A percentile compares a stretch with the other conserved stretches of the same genome.
Evolutionary conservation across 2,797 vertebrate genomes (phyloP).

Genomic region (Malacoraja senta): DNA sequence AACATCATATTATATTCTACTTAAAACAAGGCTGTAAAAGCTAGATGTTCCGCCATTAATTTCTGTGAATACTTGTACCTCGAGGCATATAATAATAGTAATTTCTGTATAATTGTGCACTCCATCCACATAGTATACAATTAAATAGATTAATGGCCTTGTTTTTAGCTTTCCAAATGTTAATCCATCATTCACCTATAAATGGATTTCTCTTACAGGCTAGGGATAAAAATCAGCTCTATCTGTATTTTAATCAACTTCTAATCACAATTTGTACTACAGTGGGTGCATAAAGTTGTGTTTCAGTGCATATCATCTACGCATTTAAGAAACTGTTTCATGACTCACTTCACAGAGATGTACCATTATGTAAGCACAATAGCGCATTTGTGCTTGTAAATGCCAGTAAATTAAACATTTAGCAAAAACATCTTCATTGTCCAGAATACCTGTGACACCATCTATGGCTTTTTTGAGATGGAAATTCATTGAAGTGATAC

Average conservation of each 20-base stretch:
- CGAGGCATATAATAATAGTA: conserved; percentile 34
- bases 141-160: conserved; percentile 39
- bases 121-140: conserved; percentile 21
- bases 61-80: conserved; percentile 22
- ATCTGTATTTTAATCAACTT: conserved; percentile 35
- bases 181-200: conserved; percentile 36
- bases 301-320: background rate
- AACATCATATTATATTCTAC: conserved; percentile 17
- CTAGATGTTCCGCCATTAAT: conserved; percentile 26
- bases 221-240: conserved; percentile 1
- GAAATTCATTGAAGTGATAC: background rate
- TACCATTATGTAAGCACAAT: background rate
- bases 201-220: conserved; percentile 27
- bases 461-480: background rate
- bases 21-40: conserved; percentile 24
- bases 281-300: background rate
- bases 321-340: background rate
- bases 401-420: background rate
- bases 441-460: background rate
- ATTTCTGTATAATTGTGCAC: conserved; percentile 34
- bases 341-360: background rate
- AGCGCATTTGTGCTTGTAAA: background rate
- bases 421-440: background rate
- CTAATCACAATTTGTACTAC: background rate
- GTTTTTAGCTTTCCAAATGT: conserved; percentile 33